Base-by-base conservation (phyloP, 1,140 invertebrate genomes). In the Aporrectodea caliginosa region DNA sequence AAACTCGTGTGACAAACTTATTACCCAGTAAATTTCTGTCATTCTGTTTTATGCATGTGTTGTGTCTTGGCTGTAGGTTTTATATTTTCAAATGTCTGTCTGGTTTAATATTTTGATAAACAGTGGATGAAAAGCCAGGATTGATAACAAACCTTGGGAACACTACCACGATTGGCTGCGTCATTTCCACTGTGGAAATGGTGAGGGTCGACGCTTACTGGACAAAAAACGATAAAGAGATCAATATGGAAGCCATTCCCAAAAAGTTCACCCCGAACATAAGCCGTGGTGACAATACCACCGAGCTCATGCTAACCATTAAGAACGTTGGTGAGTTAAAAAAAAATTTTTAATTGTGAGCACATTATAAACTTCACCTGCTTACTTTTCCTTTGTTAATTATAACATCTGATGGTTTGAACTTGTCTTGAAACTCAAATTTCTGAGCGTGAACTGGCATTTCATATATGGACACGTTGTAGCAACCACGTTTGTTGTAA, bases 291-390 rank as follows among this genome's bases (percentile, higher is more conserved):
- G 70, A 72, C 31, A 72, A 27, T 29, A 72, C 27, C 6, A 6
- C 6, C 2, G 27, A 14, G n/a, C n/a, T 32, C n/a, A 72, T 27
- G n/a, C 27, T 72, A 32, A 14, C 27, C 27, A 27, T 72, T 6
- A 72, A 29, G 70, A 72, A 72, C 31, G 70, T 72, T 72, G 70
- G 70, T 72, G 27, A 72, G 70, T 2, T 29, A n/a, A n/a, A n/a
- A n/a, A n/a, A n/a, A n/a, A n/a, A n/a, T n/a, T n/a, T n/a, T n/a
- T n/a, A n/a, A n/a, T n/a, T n/a, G n/a, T n/a, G n/a, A n/a, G n/a
- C n/a, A n/a, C n/a, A n/a, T n/a, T n/a, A n/a, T n/a, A n/a, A n/a
- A n/a, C n/a, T n/a, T n/a, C n/a, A n/a, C n/a, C n/a, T 58, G 6
- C 43, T 58, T 58, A 22, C 22, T 58, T 58, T 58, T 58, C 43